Base-by-base conservation (phyloP, 2,888 invertebrate species). In the Synanthedon tipuliformis region DNA sequence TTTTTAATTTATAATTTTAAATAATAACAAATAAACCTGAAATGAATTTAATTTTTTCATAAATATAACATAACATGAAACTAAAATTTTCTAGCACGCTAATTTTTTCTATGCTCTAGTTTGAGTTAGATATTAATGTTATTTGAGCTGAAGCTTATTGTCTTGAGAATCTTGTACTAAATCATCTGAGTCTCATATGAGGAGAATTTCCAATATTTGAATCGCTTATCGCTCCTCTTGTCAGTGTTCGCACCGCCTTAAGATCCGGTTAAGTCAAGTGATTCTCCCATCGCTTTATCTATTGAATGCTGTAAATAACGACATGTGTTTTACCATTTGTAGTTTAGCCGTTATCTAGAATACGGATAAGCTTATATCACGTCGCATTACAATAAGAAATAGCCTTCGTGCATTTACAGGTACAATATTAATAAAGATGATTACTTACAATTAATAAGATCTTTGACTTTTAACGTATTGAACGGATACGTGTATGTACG, bases 301-400 rank as follows among this genome's bases (percentile, higher is more conserved):
- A 34, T 27, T 13, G 23, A 48, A 40, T 50, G 50, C 48, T 48
- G 54, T 58, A 56, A 58, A 52, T 58, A 55, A 58, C 56, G 53
- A 54, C 55, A 55, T 15, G 53, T 55, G 52, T 49, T 49, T 18
- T 50, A 56, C 51, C 53, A 51, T 54, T 48, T 56, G 53, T 52
- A 56, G 56, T 56, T 55, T 52, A 52, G 53, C 53, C 51, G 50
- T 56, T 49, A 51, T 41, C 40, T 10, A 10, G n/a, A 15, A 16
- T 10, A 34, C 34, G 50, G 57, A 60, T 60, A 57, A 54, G 55
- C 56, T 53, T 61, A 59, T 58, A 60, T 59, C 49, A 45, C 55
- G 53, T 27, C 50, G 27, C 54, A 50, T 50, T 56, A 61, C 60
- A 58, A 57, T 27, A 55, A 54, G 13, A 18, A 40, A 23, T 51